Conservation (phyloP, 2,888 invertebrate genomes). For the Thysanoteuthis rhombus region DNA sequence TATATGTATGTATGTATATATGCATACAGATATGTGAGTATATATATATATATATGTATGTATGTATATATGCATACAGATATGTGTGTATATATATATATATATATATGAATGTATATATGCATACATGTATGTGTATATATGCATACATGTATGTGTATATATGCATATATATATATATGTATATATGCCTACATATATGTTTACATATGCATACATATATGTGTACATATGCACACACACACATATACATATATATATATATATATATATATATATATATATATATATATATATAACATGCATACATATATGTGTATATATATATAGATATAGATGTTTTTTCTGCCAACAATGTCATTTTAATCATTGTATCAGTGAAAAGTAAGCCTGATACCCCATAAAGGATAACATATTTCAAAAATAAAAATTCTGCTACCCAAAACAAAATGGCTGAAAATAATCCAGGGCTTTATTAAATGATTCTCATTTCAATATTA, state of each 20-base stretch:
- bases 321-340: not conserved
- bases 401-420: too few species aligned
- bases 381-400: too few species aligned
- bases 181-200: not conserved
- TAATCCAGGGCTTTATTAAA: too few species aligned
- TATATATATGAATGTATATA: too few species aligned
- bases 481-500: too few species aligned
- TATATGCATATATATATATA: not conserved
- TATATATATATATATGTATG: slow-evolving; percentile 17
- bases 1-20: not conserved
- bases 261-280: too few species aligned
- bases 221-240: not conserved
- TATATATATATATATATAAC: not conserved
- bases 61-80: not conserved
- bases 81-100: not conserved
- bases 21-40: not conserved
- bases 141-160: not conserved
- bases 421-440: too few species aligned
- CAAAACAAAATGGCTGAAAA: too few species aligned
- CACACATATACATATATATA: not conserved
- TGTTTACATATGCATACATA: not conserved
- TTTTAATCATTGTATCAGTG: too few species aligned
- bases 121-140: not conserved
- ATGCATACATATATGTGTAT: not conserved
- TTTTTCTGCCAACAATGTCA: too few species aligned